A percentile compares a stretch with the other conserved stretches of the same genome.
phyloP scores from a whole-genome alignment of 2,797 vertebrate species.

The Crenuchus spilurus region DNA sequence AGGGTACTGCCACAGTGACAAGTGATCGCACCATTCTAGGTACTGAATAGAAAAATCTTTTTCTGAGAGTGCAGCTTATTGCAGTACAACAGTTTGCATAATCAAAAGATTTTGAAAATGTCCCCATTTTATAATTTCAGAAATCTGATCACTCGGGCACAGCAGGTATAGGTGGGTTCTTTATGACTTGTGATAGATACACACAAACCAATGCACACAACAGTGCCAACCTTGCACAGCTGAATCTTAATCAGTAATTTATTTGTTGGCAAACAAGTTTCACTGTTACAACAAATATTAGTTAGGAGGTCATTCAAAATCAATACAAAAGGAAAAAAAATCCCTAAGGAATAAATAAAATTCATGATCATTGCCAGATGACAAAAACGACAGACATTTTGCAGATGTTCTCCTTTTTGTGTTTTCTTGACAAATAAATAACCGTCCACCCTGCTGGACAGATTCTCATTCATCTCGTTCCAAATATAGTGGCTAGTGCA shows the following conservation, averaged over 20 bases:
- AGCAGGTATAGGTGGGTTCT: too few species aligned
- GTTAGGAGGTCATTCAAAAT: constrained; percentile 92
- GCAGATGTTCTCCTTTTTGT: constrained; percentile 39
- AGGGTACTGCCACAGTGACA: too few species aligned
- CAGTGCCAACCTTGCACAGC: neutral
- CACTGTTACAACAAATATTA: constrained; percentile 98
- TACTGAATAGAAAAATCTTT: too few species aligned
- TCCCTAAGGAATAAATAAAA: constrained; percentile 93
- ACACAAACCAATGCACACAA: constrained; percentile 21
- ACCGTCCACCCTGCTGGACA: constrained; percentile 76
- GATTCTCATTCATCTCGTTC: constrained; percentile 73
- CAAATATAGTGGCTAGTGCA: constrained; percentile 80
- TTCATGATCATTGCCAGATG: constrained; percentile 67
- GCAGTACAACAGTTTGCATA: too few species aligned
- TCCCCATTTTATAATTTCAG: too few species aligned
- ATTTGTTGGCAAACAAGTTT: constrained; percentile 97
- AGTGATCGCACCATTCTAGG: too few species aligned
- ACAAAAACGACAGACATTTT: constrained; percentile 76
- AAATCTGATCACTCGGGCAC: too few species aligned
- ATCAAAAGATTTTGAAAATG: too few species aligned
- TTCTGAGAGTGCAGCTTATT: too few species aligned
- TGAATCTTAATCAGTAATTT: constrained; percentile 92
- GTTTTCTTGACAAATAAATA: constrained; percentile 82
- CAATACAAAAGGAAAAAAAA: constrained; percentile 87
- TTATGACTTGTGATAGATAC: too few species aligned